phyloP scores from a whole-genome alignment of 2,113 vertebrate species.

The Oriolus oriolus region DNA sequence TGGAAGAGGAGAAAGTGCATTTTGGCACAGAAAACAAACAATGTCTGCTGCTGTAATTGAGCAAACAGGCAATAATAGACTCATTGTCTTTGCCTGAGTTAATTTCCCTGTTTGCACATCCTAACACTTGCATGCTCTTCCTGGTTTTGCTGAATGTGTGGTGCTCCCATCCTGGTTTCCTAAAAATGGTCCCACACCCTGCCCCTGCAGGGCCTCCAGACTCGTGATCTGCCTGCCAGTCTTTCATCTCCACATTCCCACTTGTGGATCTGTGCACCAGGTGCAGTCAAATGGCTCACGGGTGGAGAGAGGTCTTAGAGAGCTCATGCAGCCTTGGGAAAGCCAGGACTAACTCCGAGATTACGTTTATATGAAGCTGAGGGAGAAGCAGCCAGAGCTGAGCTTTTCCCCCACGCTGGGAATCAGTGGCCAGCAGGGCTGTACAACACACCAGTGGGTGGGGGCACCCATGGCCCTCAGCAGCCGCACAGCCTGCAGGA shows the following conservation, averaged over 20 bases:
- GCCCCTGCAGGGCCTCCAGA: accelerated
- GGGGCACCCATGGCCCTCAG: accelerated
- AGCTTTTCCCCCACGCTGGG: neutral
- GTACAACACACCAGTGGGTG: neutral
- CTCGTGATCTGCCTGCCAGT: accelerated
- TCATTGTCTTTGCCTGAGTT: neutral
- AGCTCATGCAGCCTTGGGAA: neutral
- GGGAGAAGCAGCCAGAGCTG: neutral
- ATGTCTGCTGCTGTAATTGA: neutral
- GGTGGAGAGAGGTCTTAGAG: neutral
- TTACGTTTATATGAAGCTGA: neutral
- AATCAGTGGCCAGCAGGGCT: neutral
- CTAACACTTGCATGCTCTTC: neutral
- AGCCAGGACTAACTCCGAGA: neutral
- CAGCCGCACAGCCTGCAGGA: neutral
- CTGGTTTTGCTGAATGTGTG: neutral
- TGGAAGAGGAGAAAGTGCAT: neutral
- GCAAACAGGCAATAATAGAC: conserved; percentile 6
- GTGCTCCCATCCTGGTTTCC: neutral
- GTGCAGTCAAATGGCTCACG: accelerated
- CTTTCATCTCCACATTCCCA: neutral
- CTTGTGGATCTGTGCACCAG: neutral
- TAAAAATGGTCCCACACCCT: neutral
- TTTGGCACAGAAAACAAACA: neutral
- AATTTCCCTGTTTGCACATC: conserved; percentile 36